Conservation (phyloP, 2,888 invertebrate genomes). For the Lomographa bimaculata region DNA sequence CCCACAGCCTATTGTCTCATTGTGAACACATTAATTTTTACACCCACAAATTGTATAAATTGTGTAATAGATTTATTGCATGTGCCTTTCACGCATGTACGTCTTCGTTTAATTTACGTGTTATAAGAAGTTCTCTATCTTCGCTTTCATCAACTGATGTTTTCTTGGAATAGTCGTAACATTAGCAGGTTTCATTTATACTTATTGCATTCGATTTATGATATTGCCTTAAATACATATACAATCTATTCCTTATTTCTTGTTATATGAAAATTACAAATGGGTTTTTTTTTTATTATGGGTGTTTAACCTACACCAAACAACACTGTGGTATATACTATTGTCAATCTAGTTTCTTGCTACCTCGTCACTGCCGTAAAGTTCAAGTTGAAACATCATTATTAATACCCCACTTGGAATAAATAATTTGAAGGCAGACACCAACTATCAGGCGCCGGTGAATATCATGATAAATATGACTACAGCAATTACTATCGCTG, state of each 20-base stretch:
- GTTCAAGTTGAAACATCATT: no score
- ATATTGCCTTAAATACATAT: constrained; percentile 4
- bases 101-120: constrained; percentile 25
- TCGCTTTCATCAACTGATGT: constrained; percentile 17
- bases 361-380: no score
- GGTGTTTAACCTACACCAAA: no score
- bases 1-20: constrained; percentile 66
- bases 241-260: neutral
- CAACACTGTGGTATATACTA: no score
- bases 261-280: no score
- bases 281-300: no score
- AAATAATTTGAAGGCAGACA: constrained; percentile 2
- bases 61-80: constrained; percentile 45
- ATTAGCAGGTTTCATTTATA: constrained; percentile 18
- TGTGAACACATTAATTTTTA: constrained; percentile 42
- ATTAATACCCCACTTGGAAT: no score
- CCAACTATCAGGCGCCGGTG: constrained; percentile 1
- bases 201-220: constrained; percentile 12
- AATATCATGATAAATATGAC: no score
- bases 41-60: constrained; percentile 47
- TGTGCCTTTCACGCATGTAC: constrained; percentile 33
- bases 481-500: constrained; percentile 44
- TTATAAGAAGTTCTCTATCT: constrained; percentile 19
- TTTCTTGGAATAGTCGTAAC: constrained; percentile 24
- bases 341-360: no score